phyloP scores from a whole-genome alignment of 2,797 vertebrate species.

The Rhincodon typus region DNA sequence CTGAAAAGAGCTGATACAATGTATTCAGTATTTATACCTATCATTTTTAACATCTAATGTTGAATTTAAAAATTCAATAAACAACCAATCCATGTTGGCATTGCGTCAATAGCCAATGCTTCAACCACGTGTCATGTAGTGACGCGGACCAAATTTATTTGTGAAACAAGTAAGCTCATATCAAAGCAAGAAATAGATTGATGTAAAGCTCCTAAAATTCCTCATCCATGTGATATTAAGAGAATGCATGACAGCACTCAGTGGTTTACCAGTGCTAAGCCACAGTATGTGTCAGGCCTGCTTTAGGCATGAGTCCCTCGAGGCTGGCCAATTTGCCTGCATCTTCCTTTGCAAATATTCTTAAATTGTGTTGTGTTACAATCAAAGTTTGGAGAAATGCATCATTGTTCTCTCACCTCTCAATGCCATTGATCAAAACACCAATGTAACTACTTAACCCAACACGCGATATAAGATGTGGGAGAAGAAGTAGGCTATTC shows the following conservation, averaged over 20 bases:
- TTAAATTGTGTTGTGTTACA: not conserved
- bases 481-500: no score
- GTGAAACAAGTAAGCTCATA: not conserved
- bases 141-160: not conserved
- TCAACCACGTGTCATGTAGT: not conserved
- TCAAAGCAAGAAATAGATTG: not conserved
- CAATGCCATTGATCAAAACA: no score
- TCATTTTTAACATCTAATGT: not conserved
- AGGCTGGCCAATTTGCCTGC: not conserved
- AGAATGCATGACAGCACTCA: not conserved
- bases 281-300: not conserved
- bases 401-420: no score
- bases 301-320: not conserved
- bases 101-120: not conserved
- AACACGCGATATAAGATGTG: no score
- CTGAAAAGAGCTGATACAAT: not conserved
- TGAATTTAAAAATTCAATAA: not conserved
- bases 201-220: not conserved
- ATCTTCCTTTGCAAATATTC: not conserved
- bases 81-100: not conserved
- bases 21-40: not conserved
- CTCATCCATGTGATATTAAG: not conserved
- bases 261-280: not conserved
- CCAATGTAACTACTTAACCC: no score
- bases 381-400: no score